Evolutionary conservation across 2,113 vertebrate species (phyloP).

Genomic region (Phyllostomus discolor): DNA sequence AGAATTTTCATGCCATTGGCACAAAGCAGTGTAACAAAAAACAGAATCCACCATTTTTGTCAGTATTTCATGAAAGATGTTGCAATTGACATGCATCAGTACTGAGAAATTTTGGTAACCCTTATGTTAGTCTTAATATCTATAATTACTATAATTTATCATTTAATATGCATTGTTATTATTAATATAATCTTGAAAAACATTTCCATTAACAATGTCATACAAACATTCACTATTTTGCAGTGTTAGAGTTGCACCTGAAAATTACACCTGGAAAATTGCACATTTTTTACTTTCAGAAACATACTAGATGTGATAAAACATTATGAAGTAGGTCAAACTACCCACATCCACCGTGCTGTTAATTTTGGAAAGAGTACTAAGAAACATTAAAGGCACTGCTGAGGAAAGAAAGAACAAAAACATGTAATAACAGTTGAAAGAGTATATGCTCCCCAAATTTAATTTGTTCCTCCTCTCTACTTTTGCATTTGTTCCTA

Average conservation of each 20-base stretch:
- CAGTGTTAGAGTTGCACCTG: background rate
- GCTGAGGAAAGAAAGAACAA: constrained; percentile 18
- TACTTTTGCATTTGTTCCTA: background rate
- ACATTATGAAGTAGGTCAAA: background rate
- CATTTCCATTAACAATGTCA: background rate
- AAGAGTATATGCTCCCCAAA: background rate
- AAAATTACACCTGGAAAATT: background rate
- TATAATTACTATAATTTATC: background rate
- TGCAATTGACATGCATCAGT: background rate
- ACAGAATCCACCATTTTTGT: background rate
- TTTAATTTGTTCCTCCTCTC: background rate
- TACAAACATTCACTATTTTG: background rate
- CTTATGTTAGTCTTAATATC: background rate
- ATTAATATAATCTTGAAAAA: background rate
- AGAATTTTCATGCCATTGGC: background rate
- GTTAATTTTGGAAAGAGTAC: background rate
- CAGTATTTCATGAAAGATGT: background rate
- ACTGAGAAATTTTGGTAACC: background rate
- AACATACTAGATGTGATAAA: background rate
- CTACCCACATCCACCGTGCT: background rate
- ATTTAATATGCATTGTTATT: background rate
- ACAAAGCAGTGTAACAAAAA: background rate
- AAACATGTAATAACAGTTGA: background rate
- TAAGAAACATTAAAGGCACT: background rate
- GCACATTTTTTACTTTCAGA: background rate